phyloP scores from a whole-genome alignment of 2,113 vertebrate species.

The Gobius niger region DNA sequence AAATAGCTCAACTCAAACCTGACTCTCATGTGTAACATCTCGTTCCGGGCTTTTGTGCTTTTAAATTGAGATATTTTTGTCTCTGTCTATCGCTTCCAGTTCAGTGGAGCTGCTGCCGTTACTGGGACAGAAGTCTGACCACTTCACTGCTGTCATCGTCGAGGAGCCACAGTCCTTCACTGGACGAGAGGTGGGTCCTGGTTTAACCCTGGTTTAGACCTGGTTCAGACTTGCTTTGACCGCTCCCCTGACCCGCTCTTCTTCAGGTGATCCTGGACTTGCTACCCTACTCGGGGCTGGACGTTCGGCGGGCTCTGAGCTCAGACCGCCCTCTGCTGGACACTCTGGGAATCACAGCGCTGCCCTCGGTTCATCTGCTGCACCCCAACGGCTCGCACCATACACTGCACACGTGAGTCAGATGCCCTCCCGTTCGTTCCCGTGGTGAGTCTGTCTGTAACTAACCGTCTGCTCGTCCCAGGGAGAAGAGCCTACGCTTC shows the following conservation, averaged over 20 bases:
- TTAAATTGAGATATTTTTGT: too few species aligned
- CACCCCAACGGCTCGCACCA: slow-evolving; percentile 85
- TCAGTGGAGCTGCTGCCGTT: slow-evolving; percentile 56
- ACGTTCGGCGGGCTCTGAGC: slow-evolving; percentile 78
- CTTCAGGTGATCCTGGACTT: slow-evolving; percentile 89
- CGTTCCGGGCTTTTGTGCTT: too few species aligned
- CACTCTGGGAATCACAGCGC: slow-evolving; percentile 74
- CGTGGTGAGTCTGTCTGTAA: too few species aligned
- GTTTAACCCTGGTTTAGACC: background rate
- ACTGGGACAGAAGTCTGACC: slow-evolving; percentile 58
- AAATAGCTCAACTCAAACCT: too few species aligned
- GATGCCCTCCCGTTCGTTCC: too few species aligned
- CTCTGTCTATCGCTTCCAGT: background rate
- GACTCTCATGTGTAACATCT: too few species aligned
- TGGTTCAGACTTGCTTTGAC: background rate
- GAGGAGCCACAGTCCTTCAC: slow-evolving; percentile 60
- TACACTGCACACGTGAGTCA: slow-evolving; percentile 80
- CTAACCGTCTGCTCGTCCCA: slow-evolving; percentile 48
- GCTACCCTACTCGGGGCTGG: slow-evolving; percentile 81
- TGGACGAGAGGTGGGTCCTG: slow-evolving; percentile 56
- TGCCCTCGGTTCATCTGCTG: slow-evolving; percentile 85
- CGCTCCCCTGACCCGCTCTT: background rate
- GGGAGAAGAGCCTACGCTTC: slow-evolving; percentile 85
- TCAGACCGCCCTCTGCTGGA: slow-evolving; percentile 79
- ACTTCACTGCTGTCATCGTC: slow-evolving; percentile 54